Conservation (phyloP, 2,113 vertebrate species). For the Piprites chloris region DNA sequence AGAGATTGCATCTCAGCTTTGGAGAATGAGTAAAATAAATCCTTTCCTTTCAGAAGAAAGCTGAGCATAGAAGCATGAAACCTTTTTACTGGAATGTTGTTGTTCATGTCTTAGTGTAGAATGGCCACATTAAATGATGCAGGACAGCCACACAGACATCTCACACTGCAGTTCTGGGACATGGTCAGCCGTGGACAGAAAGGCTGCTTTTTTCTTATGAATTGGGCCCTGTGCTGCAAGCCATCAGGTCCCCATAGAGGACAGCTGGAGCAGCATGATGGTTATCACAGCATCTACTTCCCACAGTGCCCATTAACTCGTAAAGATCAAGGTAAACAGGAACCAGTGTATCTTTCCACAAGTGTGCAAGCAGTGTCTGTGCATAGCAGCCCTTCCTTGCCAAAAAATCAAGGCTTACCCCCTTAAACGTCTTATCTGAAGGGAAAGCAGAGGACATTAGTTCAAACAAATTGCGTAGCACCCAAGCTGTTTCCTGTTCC, state of each 20-base stretch:
- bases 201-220: background rate
- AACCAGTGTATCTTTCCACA: accelerated
- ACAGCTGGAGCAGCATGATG: background rate
- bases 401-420: background rate
- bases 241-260: background rate
- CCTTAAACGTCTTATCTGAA: background rate
- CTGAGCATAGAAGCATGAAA: background rate
- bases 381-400: background rate
- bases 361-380: background rate
- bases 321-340: background rate
- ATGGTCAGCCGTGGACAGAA: accelerated
- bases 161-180: background rate
- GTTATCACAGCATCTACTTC: background rate
- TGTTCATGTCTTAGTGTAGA: background rate
- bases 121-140: background rate
- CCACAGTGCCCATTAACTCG: background rate
- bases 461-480: accelerated
- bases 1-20: background rate
- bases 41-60: background rate
- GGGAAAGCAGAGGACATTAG: background rate
- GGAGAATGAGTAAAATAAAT: background rate
- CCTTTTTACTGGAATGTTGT: background rate
- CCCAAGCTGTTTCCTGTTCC: background rate
- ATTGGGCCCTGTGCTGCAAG: background rate
- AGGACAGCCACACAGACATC: background rate